Evolutionary conservation across 2,113 vertebrate genomes (phyloP).

Genomic region (Turdus rufiventris): DNA sequence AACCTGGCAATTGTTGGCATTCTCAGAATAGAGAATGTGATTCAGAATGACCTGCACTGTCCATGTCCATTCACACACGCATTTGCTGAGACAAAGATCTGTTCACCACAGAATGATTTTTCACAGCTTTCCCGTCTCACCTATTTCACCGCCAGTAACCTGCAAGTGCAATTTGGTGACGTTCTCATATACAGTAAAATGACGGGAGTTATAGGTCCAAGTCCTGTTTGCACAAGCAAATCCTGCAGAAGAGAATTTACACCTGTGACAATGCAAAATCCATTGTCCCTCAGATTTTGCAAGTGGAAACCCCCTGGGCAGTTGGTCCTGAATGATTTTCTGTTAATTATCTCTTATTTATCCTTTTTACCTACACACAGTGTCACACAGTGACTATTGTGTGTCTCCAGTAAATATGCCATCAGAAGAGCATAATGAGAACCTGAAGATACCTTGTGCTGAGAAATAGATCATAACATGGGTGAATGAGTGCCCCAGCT

Average conservation of each 20-base stretch:
- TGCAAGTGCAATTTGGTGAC: not conserved
- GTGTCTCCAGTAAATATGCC: not conserved
- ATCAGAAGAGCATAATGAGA: not conserved
- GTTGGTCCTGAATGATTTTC: not conserved
- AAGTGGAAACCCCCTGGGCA: not conserved
- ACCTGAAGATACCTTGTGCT: not conserved
- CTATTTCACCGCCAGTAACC: not conserved
- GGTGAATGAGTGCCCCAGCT: not conserved
- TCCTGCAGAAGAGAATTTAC: not conserved
- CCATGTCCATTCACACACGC: rapidly evolving
- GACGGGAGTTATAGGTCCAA: not conserved
- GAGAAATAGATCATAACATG: not conserved
- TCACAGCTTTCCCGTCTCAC: not conserved
- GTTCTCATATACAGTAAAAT: not conserved
- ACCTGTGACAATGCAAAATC: not conserved
- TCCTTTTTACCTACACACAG: not conserved
- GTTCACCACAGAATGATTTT: not conserved
- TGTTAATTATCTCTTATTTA: not conserved
- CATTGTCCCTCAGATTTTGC: not conserved
- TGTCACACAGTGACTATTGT: not conserved
- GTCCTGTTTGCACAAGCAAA: slow-evolving; percentile 30
- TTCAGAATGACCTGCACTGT: not conserved
- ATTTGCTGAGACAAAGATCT: not conserved
- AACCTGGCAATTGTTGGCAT: not conserved
- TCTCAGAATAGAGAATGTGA: not conserved